A percentile compares a stretch with the other conserved stretches of the same genome.
phyloP scores from a whole-genome alignment of 2,113 vertebrate species.

The Mesitornis unicolor region DNA sequence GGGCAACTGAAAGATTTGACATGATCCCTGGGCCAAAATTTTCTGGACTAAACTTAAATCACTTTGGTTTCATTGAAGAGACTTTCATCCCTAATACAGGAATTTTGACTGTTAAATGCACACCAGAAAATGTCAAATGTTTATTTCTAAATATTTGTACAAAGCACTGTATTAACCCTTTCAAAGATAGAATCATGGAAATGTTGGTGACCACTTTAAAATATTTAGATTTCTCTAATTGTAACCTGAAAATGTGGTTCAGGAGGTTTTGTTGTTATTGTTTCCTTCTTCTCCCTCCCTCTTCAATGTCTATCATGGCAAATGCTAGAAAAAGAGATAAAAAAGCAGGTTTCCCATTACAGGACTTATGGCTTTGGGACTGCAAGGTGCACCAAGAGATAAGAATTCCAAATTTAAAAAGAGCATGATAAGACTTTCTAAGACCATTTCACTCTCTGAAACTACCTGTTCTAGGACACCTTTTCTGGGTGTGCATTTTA shows the following conservation, averaged over 20 bases:
- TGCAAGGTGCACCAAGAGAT: conserved; percentile 69
- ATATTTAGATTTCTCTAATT: not conserved
- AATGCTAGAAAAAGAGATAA: conserved; percentile 7
- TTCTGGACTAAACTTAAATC: not conserved
- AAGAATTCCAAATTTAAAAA: conserved; percentile 68
- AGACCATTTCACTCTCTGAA: conserved; percentile 52
- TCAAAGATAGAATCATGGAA: not conserved
- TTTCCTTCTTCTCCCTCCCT: not conserved
- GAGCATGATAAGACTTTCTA: conserved; percentile 53
- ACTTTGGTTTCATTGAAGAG: not conserved
- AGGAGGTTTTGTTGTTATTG: not conserved
- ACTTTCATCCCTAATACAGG: not conserved
- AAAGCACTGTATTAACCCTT: not conserved
- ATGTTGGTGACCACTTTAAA: not conserved
- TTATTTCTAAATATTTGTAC: not conserved
- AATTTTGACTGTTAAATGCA: not conserved
- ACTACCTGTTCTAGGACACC: conserved; percentile 38
- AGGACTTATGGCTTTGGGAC: conserved; percentile 52
- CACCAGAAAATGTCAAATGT: not conserved
- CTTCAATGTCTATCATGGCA: not conserved
- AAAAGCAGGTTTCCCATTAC: conserved; percentile 54
- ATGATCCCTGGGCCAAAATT: not conserved
- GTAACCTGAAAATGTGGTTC: not conserved
- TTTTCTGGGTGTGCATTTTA: conserved; percentile 15
- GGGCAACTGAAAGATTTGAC: not conserved